These are phyloP conservation scores for Aix galericulata DNA, from an alignment of 2,113 vertebrate species.

Conservation along the genomic window DNA sequence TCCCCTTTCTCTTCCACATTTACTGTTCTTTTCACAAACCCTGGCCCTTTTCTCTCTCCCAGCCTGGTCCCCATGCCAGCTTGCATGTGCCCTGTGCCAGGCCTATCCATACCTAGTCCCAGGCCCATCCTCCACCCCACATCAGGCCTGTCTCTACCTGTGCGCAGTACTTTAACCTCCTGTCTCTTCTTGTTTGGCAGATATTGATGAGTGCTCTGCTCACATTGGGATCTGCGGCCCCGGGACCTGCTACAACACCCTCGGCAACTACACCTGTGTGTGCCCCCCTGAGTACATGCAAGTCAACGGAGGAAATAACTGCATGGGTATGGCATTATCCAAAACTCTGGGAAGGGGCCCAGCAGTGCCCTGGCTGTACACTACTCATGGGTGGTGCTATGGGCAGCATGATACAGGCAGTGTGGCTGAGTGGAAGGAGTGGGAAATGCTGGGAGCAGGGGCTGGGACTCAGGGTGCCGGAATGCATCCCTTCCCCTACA, in stretches of 20 bases:
- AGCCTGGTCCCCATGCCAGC: not conserved
- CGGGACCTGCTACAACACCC: constrained; percentile 93
- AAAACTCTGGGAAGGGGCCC: not conserved
- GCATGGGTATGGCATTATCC: constrained; percentile 83
- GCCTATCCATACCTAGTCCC: too few relatives aligned
- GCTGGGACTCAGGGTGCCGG: not conserved
- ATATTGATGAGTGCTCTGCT: constrained; percentile 89
- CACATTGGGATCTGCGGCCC: constrained; percentile 90
- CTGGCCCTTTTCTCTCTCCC: not conserved
- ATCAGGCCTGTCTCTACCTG: fast-evolving
- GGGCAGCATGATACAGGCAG: not conserved
- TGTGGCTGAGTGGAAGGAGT: not conserved
- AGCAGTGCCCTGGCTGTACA: not conserved
- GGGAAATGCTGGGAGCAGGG: not conserved
- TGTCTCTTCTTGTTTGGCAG: constrained; percentile 51
- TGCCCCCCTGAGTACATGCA: constrained; percentile 95
- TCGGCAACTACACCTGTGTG: constrained; percentile 93
- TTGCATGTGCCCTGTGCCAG: not conserved
- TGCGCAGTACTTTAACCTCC: not conserved
- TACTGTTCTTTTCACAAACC: not conserved
- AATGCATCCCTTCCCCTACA: fast-evolving
- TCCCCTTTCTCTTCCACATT: not conserved
- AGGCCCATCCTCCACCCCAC: fast-evolving
- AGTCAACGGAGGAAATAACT: constrained; percentile 91
- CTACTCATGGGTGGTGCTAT: not conserved